Conservation (phyloP, 2,888 invertebrate genomes). For the Scrobipalpa atriplicella region DNA sequence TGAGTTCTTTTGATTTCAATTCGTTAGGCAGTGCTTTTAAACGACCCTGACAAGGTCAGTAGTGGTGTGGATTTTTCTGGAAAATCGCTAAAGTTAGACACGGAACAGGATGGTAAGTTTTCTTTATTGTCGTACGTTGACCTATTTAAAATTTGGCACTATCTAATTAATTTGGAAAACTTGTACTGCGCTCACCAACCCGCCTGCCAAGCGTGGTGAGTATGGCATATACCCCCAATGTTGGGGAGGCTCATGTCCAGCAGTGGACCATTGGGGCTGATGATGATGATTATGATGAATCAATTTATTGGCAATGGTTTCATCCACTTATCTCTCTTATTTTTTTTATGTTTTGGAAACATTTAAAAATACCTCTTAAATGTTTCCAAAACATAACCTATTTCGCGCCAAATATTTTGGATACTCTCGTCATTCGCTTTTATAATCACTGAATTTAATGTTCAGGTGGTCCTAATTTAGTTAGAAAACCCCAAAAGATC, state of each 20-base stretch:
- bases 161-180: too few species aligned
- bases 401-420: background rate
- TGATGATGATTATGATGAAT: too few species aligned
- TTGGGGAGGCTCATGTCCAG: too few species aligned
- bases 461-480: background rate
- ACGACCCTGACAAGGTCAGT: slow-evolving; percentile 65
- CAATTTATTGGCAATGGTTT: background rate
- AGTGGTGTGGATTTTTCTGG: slow-evolving; percentile 92
- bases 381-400: slow-evolving; percentile 15
- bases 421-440: background rate
- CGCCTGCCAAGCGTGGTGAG: too few species aligned
- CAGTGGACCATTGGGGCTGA: too few species aligned
- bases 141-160: background rate
- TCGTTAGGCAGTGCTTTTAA: slow-evolving; percentile 77
- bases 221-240: too few species aligned
- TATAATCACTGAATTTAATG: background rate
- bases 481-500: too few species aligned
- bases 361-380: background rate
- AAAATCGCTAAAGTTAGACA: slow-evolving; percentile 89
- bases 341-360: background rate
- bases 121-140: background rate
- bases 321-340: background rate
- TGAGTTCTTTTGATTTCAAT: slow-evolving; percentile 81
- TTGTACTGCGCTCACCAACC: too few species aligned
- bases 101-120: slow-evolving; percentile 89